Evolutionary conservation across 2,888 invertebrate genomes (phyloP), one percentile per base, ranked within the genome.

Genomic region (Eucera pruinosa): DNA sequence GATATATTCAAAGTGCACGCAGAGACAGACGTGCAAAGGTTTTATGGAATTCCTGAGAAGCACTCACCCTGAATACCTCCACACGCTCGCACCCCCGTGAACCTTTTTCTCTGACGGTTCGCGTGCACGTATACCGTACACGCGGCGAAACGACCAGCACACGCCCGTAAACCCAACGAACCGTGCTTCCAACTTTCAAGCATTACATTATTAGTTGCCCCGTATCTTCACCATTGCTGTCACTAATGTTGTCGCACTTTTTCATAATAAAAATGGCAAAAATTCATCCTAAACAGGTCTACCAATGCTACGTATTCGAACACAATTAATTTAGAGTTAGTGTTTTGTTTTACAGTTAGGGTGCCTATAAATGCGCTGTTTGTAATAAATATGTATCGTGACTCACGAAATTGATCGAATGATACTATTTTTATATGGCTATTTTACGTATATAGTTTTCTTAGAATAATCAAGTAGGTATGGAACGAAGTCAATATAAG

Each of bases 181-280:
- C 90, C 92, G 91, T 92, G 90, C 84, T 92, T 92, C 91, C 92
- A 91, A 90, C 89, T 90, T 90, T 89, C 89, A 88, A 86, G 84
- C 84, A 85, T 87, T 82, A 85, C 86, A 86, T 87, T 87, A 89
- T 88, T 87, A 84, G 82, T 84, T 77, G 81, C 64, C 84, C 81
- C 85, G 86, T 89, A 86, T 84, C 78, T 83, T 65, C 45, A 69
- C 67, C 60, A 79, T 77, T 83, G 74, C 81, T 73, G 71, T 75
- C 54, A 67, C 30, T 30, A 7, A 2, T 15, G 4, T 48, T 47
- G 2, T 2, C 30, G 27, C 0, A n/a, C 9, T 11, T n/a, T 36
- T 13, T 36, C 11, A 20, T 47, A n/a, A 3, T 6, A 45, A 60
- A 58, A 58, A 9, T 27, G 2, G 15, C 13, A 27, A 30, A 48